phyloP scores from a whole-genome alignment of 2,113 vertebrate species.

The Notothenia rossii region DNA sequence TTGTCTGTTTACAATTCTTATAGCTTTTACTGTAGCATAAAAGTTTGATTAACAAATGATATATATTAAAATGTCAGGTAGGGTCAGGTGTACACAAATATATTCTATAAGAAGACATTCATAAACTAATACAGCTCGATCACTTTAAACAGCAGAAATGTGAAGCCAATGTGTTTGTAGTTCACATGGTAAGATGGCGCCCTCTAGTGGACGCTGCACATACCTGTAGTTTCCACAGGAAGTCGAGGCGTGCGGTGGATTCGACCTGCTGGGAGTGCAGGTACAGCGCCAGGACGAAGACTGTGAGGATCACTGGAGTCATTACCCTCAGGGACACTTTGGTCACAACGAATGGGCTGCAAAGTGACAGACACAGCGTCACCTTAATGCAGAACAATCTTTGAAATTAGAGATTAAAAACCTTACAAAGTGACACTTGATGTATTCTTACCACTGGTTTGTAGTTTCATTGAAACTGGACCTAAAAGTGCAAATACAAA shows the following conservation, averaged over 20 bases:
- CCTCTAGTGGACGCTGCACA: slow-evolving; percentile 45
- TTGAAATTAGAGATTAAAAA: not conserved
- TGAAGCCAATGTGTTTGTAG: not conserved
- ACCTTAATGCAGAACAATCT: not conserved
- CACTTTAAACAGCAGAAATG: not conserved
- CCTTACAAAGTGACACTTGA: not conserved
- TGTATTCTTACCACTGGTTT: slow-evolving; percentile 87
- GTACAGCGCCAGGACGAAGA: slow-evolving; percentile 95
- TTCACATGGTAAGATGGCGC: not conserved
- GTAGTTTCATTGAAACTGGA: slow-evolving; percentile 87
- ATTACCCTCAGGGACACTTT: slow-evolving; percentile 94
- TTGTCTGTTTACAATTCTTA: too few relatives aligned
- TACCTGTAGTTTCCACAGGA: slow-evolving; percentile 99
- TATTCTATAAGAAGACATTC: not conserved
- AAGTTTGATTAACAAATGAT: not conserved
- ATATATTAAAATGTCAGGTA: not conserved
- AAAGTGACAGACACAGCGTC: not conserved
- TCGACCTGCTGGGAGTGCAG: slow-evolving; percentile 98
- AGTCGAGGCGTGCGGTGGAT: slow-evolving; percentile 95
- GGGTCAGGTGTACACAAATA: not conserved
- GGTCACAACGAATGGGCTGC: slow-evolving; percentile 80
- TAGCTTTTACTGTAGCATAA: too few relatives aligned
- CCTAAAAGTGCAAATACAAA: slow-evolving; percentile 59
- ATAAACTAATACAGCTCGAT: not conserved
- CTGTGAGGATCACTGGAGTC: slow-evolving; percentile 93